Evolutionary conservation across 37 sponge, comb jelly and placozoan genomes (phyloP), one percentile per base, ranked within the genome.

Genomic region (Spongia lamella): DNA sequence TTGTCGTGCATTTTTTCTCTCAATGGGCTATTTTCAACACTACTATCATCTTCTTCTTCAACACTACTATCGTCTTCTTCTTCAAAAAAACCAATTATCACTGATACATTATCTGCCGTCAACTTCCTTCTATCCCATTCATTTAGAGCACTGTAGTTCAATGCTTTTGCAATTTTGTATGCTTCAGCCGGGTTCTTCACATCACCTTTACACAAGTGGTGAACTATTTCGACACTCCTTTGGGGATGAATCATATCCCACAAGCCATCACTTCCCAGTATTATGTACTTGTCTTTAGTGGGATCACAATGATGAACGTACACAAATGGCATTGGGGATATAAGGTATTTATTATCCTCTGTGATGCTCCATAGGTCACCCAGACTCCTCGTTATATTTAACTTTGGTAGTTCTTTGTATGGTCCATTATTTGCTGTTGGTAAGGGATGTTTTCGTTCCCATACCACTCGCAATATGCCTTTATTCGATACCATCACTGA

Each of bases 311-410:
- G 73, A 31, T 73, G 68, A 2, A 80, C 78, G 3, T 68, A 56
- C 0, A 96, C 88, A 52, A 93, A 91, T 21, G 97, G 97, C 6
- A 35, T 61, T 29, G 94, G 94, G 32, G 97, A 96, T 27, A 96
- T 94, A 21, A 76, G 60, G 58, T 88, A 96, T 54, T 80, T 55
- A 38, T 67, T 83, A 31, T 77, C 76, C 24, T 70, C 76, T 27
- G 70, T 81, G 64, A 71, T 90, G 26, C 92, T 92, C 97, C 97
- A 96, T 65, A 93, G 82, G 75, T 96, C 94, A 16, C 97, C 97
- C 29, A 96, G 84, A 0, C 91, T 83, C 0, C 97, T 88, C 1
- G 97, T 71, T 1, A 96, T 91, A 75, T 89, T 87, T 1, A 93
- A 86, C 61, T 93, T 93, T 3, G 97, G 97, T 0, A 96, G 86